These are phyloP conservation scores for Cheirogaleus medius DNA, from an alignment of 2,113 vertebrate genomes.

Conservation along the genomic window DNA sequence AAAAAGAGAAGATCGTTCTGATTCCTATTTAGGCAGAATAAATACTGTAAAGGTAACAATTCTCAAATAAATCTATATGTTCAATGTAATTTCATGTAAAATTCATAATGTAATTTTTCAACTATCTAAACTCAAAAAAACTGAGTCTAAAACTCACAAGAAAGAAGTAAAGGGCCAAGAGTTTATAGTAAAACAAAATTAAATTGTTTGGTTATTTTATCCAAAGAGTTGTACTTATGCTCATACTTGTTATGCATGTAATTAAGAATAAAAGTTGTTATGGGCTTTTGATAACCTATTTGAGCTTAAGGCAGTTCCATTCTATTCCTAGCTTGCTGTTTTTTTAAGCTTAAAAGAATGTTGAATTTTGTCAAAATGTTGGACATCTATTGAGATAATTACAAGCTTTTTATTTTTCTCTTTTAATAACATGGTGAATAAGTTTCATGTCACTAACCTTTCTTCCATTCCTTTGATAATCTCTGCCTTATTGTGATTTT, in stretches of 20 bases:
- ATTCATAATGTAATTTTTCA: background rate
- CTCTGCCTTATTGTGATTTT: background rate
- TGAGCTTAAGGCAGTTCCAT: background rate
- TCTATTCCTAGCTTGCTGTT: background rate
- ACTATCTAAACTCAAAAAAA: background rate
- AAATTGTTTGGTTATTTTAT: background rate
- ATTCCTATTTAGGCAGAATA: background rate
- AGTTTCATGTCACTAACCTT: conserved; percentile 2
- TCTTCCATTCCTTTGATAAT: conserved; percentile 43
- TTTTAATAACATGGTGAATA: conserved; percentile 3
- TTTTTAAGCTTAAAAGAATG: conserved; percentile 43
- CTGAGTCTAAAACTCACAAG: background rate
- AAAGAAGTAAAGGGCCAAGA: background rate
- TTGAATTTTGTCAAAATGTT: conserved; percentile 51
- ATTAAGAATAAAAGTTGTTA: conserved; percentile 41
- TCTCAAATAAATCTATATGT: conserved; percentile 1
- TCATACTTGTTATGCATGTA: background rate
- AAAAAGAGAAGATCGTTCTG: background rate
- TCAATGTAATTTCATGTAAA: background rate
- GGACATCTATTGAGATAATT: background rate
- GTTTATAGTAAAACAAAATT: conserved; percentile 17
- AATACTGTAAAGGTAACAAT: background rate
- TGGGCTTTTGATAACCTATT: conserved; percentile 33
- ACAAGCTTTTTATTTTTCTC: conserved; percentile 20
- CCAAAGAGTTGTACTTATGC: background rate